These are phyloP conservation scores for Rhyzopertha dominica DNA, from an alignment of 1,140 invertebrate species.

Conservation along the genomic window DNA sequence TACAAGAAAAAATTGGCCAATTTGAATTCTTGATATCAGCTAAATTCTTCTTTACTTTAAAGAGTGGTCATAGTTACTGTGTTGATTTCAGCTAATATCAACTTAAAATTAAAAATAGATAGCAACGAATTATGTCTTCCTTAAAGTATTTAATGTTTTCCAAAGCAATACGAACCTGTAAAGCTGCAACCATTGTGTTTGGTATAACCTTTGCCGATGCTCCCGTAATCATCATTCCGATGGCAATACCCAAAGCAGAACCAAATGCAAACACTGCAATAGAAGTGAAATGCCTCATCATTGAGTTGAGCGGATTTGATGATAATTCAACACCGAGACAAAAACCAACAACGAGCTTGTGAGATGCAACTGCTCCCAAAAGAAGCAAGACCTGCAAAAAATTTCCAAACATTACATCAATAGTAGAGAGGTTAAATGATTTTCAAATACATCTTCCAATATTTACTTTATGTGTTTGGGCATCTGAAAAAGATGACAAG, in stretches of 20 bases:
- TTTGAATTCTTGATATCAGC: too few relatives aligned
- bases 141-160: background rate
- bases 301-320: constrained; percentile 44
- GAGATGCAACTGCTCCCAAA: constrained; percentile 64
- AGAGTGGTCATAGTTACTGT: too few relatives aligned
- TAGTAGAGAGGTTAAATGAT: too few relatives aligned
- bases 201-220: constrained; percentile 45
- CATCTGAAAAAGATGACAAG: too few relatives aligned
- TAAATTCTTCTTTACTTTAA: too few relatives aligned
- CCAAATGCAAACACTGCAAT: constrained; percentile 62
- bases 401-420: too few relatives aligned
- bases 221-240: constrained; percentile 57
- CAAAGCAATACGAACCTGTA: too few relatives aligned
- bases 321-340: constrained; percentile 68
- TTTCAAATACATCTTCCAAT: too few relatives aligned
- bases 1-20: background rate
- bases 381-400: constrained; percentile 60
- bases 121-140: background rate
- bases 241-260: constrained; percentile 60
- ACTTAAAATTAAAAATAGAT: too few relatives aligned
- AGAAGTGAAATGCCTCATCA: constrained; percentile 52
- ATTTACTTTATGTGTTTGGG: too few relatives aligned
- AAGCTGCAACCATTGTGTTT: constrained; percentile 50
- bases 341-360: constrained; percentile 75
- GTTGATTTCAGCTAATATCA: too few relatives aligned